A percentile compares a stretch with the other conserved stretches of the same genome.
Evolutionary conservation across 2,113 vertebrate species (phyloP).

Genomic region (Sebastes fasciatus): DNA sequence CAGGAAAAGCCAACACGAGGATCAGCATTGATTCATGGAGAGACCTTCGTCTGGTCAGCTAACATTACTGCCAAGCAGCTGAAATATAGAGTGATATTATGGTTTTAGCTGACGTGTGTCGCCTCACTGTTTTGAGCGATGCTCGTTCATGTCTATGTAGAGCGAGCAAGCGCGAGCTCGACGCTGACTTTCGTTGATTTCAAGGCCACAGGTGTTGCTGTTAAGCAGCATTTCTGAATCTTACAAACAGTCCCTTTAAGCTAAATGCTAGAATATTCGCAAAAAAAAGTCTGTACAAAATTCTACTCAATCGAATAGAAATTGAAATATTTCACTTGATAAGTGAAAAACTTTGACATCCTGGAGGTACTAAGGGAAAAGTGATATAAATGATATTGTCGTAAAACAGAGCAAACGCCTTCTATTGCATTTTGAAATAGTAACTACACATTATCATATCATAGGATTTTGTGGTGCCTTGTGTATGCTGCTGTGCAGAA

Average conservation of each 20-base stretch:
- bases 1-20: too few species aligned
- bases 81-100: too few species aligned
- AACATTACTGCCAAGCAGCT: too few species aligned
- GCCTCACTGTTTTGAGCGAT: too few species aligned
- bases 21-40: too few species aligned
- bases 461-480: background rate
- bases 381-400: background rate
- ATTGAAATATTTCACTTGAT: background rate
- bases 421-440: background rate
- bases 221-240: too few species aligned
- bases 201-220: too few species aligned
- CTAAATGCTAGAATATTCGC: background rate
- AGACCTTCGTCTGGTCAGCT: too few species aligned
- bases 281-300: background rate
- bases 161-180: too few species aligned
- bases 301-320: background rate
- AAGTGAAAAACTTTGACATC: background rate
- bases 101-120: too few species aligned
- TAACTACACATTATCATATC: background rate
- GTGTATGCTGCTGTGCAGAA: background rate
- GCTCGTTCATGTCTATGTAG: too few species aligned
- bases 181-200: too few species aligned
- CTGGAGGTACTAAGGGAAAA: background rate
- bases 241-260: background rate
- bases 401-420: background rate